Base-by-base conservation (phyloP, 1,140 invertebrate genomes). In the Diprion similis region DNA sequence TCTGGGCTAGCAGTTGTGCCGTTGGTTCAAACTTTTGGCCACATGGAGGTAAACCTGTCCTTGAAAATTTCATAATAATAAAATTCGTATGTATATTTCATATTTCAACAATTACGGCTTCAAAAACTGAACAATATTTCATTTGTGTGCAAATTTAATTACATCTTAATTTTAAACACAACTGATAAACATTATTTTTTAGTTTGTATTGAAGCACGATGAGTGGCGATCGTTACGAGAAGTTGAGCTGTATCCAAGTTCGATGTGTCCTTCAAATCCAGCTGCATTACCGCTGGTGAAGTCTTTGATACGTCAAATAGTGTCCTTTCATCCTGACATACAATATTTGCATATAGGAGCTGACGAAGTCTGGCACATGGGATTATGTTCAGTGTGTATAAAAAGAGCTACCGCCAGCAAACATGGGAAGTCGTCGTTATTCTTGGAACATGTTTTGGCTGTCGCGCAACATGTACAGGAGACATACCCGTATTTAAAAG, bases 21-120 rank as follows among this genome's bases (percentile, higher is more conserved):
- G 18, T 89, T 99, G 6, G 90, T 99, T 10, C 98, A 99, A 88
- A 98, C 97, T 8, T 98, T 99, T 88, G 98, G 97, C 3, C 98
- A 99, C 86, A 85, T 98, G 83, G 96, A 98, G 83, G 89, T 89
- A 78, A 75, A 69, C 2, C 24, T 66, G 70, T 68, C 0, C 46
- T 19, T 45, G 59, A 68, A 68, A 51, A 46, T 66, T 65, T 37
- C 17, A 17, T 45, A 1, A 8, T 45, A 15, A 66, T 3, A 64
- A 46, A 73, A 69, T 71, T 71, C 24, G 24, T 37, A 37, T 37
- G 24, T 3, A 37, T 37, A 37, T 37, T 37, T 37, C 6, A 37
- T 37, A 37, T 37, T 37, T n/a, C 64, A 72, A n/a, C 15, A 66
- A 11, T 65, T 9, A 72, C 66, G 9, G 8, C 15, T 66, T 46